phyloP scores from a whole-genome alignment of 2,797 vertebrate species.

The Platyrinchus mystaceus region DNA sequence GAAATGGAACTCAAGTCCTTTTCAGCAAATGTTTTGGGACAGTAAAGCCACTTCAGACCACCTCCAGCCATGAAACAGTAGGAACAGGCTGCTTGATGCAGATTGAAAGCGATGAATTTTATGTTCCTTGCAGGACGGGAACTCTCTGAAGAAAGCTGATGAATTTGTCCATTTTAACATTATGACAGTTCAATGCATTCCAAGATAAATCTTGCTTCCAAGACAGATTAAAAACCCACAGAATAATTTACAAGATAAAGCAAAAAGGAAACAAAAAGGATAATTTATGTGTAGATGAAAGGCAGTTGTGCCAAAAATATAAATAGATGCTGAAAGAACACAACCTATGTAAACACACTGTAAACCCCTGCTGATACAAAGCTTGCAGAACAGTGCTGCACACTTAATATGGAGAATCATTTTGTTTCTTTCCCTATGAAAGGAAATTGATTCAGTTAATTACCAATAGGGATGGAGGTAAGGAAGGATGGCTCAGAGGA shows the following conservation, averaged over 20 bases:
- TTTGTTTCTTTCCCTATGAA: neutral
- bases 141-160: neutral
- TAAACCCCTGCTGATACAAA: neutral
- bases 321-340: neutral
- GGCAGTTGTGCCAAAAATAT: neutral
- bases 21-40: neutral
- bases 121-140: neutral
- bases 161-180: neutral
- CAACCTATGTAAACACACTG: neutral
- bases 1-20: neutral
- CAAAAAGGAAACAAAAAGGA: slow-evolving; percentile 1
- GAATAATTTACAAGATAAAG: neutral
- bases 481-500: neutral
- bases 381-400: neutral
- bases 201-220: neutral
- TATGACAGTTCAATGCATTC: neutral
- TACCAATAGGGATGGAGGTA: neutral
- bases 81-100: neutral
- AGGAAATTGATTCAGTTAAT: neutral
- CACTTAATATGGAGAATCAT: neutral
- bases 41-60: neutral
- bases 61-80: neutral
- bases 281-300: neutral
- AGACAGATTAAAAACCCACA: neutral
- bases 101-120: neutral